Percentiles rank a stretch among this genome's conserved stretches.
Evolutionary conservation across 2,113 vertebrate species (phyloP).

Genomic region (Bubo blakistoni): DNA sequence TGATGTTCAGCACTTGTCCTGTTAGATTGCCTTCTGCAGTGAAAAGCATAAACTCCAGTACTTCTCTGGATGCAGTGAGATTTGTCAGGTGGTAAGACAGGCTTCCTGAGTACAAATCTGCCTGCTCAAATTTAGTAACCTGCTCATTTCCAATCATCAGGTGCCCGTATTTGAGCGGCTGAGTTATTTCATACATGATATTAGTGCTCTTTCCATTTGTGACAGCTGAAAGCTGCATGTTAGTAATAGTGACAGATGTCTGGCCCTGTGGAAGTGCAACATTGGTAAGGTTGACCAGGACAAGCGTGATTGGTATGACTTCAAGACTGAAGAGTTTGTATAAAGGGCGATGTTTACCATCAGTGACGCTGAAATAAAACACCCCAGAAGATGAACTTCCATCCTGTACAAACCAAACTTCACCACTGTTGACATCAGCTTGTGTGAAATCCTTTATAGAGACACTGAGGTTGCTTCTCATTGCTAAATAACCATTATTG

Average conservation of each 20-base stretch:
- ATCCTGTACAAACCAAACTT: slow-evolving; percentile 86
- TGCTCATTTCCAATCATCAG: slow-evolving; percentile 70
- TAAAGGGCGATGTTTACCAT: slow-evolving; percentile 84
- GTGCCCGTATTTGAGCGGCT: slow-evolving; percentile 74
- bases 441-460: slow-evolving; percentile 81
- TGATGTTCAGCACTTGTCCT: slow-evolving; percentile 77
- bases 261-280: slow-evolving; percentile 80
- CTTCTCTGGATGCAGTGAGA: slow-evolving; percentile 72
- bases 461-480: slow-evolving; percentile 65
- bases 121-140: slow-evolving; percentile 77
- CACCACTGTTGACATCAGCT: slow-evolving; percentile 79
- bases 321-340: slow-evolving; percentile 90
- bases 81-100: slow-evolving; percentile 81
- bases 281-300: slow-evolving; percentile 77
- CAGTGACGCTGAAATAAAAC: slow-evolving; percentile 91
- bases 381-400: slow-evolving; percentile 81
- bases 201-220: slow-evolving; percentile 81
- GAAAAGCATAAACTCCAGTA: slow-evolving; percentile 80
- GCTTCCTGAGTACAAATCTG: slow-evolving; percentile 72
- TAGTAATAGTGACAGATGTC: slow-evolving; percentile 73
- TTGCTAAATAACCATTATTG: slow-evolving; percentile 84
- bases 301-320: slow-evolving; percentile 77
- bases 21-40: slow-evolving; percentile 83
- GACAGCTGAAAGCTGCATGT: slow-evolving; percentile 75
- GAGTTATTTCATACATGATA: slow-evolving; percentile 78